These are phyloP conservation scores for Plutella xylostella DNA, from an alignment of 2,888 invertebrate species.

Conservation along the genomic window DNA sequence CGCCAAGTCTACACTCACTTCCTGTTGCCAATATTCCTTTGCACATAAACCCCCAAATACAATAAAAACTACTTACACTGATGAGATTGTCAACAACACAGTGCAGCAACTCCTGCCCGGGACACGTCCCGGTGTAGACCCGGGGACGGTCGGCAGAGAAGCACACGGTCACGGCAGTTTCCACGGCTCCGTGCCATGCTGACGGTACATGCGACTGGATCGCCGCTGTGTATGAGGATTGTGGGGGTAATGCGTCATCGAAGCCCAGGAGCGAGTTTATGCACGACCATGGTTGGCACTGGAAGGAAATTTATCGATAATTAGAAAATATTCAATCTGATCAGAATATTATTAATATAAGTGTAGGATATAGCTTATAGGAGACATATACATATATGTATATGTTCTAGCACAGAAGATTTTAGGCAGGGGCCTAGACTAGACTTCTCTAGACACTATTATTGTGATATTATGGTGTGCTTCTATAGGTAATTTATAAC, in stretches of 20 bases:
- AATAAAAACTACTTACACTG: constrained; percentile 26
- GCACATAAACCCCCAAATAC: no score
- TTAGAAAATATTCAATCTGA: neutral
- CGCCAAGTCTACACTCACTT: no score
- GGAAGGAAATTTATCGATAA: constrained; percentile 8
- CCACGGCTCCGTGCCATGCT: constrained; percentile 33
- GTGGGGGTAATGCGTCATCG: constrained; percentile 29
- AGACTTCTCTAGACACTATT: neutral
- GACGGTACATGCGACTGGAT: constrained; percentile 32
- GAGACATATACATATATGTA: neutral
- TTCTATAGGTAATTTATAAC: neutral
- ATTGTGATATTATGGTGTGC: neutral
- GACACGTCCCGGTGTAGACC: constrained; percentile 42
- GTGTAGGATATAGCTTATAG: neutral
- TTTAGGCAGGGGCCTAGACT: neutral
- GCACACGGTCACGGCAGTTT: constrained; percentile 30
- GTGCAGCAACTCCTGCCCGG: constrained; percentile 47
- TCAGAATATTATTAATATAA: neutral
- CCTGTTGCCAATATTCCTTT: no score
- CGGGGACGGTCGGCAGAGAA: constrained; percentile 28
- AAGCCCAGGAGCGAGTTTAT: constrained; percentile 38
- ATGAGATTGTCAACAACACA: constrained; percentile 50
- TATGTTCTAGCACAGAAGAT: neutral
- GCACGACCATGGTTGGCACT: constrained; percentile 54
- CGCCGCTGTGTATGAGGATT: constrained; percentile 21